phyloP scores from a whole-genome alignment of 2,888 invertebrate species.

The Taphrorychus bicolor region DNA sequence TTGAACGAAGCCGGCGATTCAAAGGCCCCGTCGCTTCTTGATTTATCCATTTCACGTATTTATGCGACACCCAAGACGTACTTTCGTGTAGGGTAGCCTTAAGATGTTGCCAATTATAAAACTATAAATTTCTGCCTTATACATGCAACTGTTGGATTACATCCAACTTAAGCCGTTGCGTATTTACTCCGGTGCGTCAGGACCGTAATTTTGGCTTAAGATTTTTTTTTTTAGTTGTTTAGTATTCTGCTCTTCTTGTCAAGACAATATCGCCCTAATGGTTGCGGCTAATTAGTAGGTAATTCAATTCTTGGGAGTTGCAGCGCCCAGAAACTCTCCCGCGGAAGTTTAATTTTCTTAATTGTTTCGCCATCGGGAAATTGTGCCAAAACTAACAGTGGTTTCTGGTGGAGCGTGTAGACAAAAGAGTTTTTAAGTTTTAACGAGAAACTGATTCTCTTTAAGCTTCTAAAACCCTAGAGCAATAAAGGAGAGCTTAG shows the following conservation, averaged over 20 bases:
- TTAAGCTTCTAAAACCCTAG: slow-evolving; percentile 12
- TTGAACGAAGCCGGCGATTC: slow-evolving; percentile 13
- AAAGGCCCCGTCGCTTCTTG: slow-evolving; percentile 18
- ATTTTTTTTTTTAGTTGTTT: too few species aligned
- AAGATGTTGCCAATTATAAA: slow-evolving; percentile 40
- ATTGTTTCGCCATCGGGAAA: slow-evolving; percentile 16
- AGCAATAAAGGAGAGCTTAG: slow-evolving; percentile 39
- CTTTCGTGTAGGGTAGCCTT: slow-evolving; percentile 24
- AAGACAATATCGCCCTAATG: too few species aligned
- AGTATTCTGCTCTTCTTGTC: too few species aligned
- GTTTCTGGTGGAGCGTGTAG: background rate
- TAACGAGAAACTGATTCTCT: slow-evolving; percentile 25
- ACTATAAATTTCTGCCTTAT: slow-evolving; percentile 24
- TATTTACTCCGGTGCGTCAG: too few species aligned
- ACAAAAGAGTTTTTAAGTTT: slow-evolving; percentile 9
- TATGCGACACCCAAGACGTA: slow-evolving; percentile 21
- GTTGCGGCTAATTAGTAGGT: slow-evolving; percentile 16
- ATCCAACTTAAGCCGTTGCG: slow-evolving; percentile 8
- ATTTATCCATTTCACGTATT: slow-evolving; percentile 34
- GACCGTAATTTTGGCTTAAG: too few species aligned
- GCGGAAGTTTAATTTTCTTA: slow-evolving; percentile 17
- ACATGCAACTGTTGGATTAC: slow-evolving; percentile 21
- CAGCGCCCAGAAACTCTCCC: background rate
- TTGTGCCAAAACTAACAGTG: slow-evolving; percentile 12
- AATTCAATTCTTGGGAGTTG: slow-evolving; percentile 7